phyloP scores from a whole-genome alignment of 2,113 vertebrate species.

The Bombycilla garrulus region DNA sequence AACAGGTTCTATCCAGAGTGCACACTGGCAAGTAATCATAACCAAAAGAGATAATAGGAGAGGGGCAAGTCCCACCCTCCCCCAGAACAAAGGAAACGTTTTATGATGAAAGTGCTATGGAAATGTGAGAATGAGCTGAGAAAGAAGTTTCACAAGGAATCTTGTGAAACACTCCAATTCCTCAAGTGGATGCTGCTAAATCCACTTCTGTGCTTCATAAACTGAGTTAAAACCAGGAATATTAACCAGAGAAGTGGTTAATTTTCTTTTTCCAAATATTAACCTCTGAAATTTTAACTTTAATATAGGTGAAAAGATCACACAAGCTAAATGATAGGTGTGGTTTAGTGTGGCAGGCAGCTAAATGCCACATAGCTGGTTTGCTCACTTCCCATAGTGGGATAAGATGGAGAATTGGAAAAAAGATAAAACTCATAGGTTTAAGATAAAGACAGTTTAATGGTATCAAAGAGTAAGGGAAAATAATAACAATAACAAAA shows the following conservation, averaged over 20 bases:
- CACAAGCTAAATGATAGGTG: neutral
- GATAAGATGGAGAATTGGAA: neutral
- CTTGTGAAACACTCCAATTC: neutral
- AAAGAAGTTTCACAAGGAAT: neutral
- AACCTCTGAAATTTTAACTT: neutral
- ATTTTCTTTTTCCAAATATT: neutral
- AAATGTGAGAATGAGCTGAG: neutral
- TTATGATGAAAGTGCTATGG: neutral
- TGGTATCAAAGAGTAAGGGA: neutral
- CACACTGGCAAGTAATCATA: neutral
- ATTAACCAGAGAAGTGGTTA: neutral
- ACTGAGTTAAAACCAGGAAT: neutral
- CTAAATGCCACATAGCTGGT: neutral
- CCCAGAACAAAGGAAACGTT: neutral
- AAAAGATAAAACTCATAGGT: neutral
- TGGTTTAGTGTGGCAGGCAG: neutral
- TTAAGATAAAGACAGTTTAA: neutral
- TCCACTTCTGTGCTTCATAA: neutral
- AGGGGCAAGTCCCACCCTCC: fast-evolving
- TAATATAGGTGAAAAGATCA: neutral
- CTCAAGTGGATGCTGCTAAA: neutral
- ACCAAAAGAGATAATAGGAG: neutral
- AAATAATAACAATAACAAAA: neutral
- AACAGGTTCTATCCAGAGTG: neutral
- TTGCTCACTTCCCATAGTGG: neutral